Evolutionary conservation across 2,888 invertebrate genomes (phyloP), one percentile per base, ranked within the genome.

Genomic region (Oligia strigilis): DNA sequence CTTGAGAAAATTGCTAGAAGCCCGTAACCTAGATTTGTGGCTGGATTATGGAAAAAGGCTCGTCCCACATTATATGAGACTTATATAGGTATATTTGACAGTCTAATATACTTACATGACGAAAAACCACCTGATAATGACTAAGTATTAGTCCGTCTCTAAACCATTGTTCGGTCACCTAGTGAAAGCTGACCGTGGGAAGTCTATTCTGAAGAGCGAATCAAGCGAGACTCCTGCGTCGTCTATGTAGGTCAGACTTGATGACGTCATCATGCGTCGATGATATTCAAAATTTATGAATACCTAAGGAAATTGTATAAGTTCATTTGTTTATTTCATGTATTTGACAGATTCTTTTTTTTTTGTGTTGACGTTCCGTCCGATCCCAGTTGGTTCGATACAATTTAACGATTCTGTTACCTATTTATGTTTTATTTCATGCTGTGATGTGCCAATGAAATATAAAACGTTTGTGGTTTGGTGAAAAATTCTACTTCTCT

Each of bases 191-290:
- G 49, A 55, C 62, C 64, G 82, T 85, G 86, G 77, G 81, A 82
- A 84, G 72, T 84, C 23, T 77, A 74, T 84, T 84, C 67, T 70
- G 49, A 77, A 75, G 52, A 86, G 46, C 77, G 62, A 82, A 85
- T 86, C 75, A 84, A 82, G 77, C 83, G 86, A 72, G 55, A 86
- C 86, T 86, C 86, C 74, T 82, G 86, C 77, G 75, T 40, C 36
- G 19, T 36, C 14, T 43, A 81, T 81, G 85, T 85, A 72, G 82
- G 83, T 84, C 85, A 83, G 58, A 8, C 23, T 14, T 64, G 69
- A 55, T 84, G 60, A 85, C 77, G 71, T 85, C 76, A 81, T 43
- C 36, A 19, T 13, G n/a, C n/a, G 13, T 52, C 46, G 19, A 60
- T 55, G 6, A 23, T 40, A 64, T 58, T 74, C 8, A 8, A n/a